phyloP scores from a whole-genome alignment of 1,140 invertebrate species.

The Subanguina moxae region DNA sequence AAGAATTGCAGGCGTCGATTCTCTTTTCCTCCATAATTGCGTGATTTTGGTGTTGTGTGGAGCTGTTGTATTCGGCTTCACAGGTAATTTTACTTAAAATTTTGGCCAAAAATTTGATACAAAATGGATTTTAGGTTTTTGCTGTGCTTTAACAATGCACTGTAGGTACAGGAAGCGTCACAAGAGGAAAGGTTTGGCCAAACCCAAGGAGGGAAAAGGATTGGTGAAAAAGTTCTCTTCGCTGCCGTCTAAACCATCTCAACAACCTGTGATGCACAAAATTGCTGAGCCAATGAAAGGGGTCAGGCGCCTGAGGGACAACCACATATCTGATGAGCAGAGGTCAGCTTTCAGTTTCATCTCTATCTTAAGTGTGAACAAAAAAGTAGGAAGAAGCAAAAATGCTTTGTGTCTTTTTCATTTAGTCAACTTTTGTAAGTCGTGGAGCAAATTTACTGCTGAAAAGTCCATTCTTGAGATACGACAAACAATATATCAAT shows the following conservation, averaged over 20 bases:
- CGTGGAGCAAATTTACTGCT: too few species aligned
- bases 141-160: slow-evolving; percentile 18
- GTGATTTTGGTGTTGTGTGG: slow-evolving; percentile 23
- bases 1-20: slow-evolving; percentile 2
- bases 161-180: slow-evolving; percentile 15
- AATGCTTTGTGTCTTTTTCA: too few species aligned
- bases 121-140: slow-evolving; percentile 13
- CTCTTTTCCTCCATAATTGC: slow-evolving; percentile 27
- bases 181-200: neutral
- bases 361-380: too few species aligned
- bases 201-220: neutral
- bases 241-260: neutral
- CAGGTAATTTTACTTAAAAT: neutral
- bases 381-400: too few species aligned
- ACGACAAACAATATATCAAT: too few species aligned
- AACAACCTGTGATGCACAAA: slow-evolving; percentile 6
- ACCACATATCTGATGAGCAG: too few species aligned
- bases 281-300: slow-evolving; percentile 1
- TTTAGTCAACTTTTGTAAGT: too few species aligned
- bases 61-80: slow-evolving; percentile 26
- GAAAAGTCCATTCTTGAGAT: too few species aligned
- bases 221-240: neutral
- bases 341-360: too few species aligned
- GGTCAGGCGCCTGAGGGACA: too few species aligned
- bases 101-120: neutral